A percentile compares a stretch with the other conserved stretches of the same genome.
These are phyloP conservation scores for Pristionchus fissidentatus DNA, from an alignment of 2,888 invertebrate species.

Conservation along the genomic window DNA sequence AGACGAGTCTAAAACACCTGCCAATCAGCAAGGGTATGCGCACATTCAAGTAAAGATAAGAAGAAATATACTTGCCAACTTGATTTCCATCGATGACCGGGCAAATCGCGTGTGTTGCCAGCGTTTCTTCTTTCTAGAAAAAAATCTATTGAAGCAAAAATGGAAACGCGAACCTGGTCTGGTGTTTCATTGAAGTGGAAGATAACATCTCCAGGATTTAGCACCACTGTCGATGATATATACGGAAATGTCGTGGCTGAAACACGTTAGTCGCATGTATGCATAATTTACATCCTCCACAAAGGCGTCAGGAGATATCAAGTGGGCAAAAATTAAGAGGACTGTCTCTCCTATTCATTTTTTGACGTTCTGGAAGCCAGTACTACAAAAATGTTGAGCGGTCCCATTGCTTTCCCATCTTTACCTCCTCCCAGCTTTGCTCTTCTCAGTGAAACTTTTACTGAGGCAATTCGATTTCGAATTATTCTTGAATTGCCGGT, in stretches of 20 bases:
- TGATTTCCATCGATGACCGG: conserved; percentile 62
- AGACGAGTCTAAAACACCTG: too few species aligned
- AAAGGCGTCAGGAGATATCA: too few species aligned
- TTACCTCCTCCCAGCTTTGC: conserved; percentile 65
- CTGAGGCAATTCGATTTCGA: conserved; percentile 69
- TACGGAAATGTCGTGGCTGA: conserved; percentile 65
- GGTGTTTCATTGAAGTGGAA: conserved; percentile 66
- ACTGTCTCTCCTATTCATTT: too few species aligned
- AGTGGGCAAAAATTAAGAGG: too few species aligned
- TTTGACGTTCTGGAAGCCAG: too few species aligned
- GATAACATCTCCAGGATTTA: conserved; percentile 64
- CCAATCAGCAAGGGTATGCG: too few species aligned
- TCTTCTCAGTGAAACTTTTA: conserved; percentile 61
- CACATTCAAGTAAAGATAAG: not conserved
- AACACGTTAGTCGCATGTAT: not conserved
- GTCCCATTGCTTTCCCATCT: too few species aligned
- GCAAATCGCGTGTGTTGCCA: conserved; percentile 60
- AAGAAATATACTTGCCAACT: conserved; percentile 54
- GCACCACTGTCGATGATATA: conserved; percentile 59
- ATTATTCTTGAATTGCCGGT: conserved; percentile 49
- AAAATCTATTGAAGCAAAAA: not conserved
- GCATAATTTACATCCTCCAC: too few species aligned
- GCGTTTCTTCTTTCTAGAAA: not conserved
- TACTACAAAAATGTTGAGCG: too few species aligned
- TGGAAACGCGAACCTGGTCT: conserved; percentile 47